These are phyloP conservation scores for Paralvinella palmiformis DNA, from an alignment of 1,140 invertebrate genomes.

Conservation along the genomic window DNA sequence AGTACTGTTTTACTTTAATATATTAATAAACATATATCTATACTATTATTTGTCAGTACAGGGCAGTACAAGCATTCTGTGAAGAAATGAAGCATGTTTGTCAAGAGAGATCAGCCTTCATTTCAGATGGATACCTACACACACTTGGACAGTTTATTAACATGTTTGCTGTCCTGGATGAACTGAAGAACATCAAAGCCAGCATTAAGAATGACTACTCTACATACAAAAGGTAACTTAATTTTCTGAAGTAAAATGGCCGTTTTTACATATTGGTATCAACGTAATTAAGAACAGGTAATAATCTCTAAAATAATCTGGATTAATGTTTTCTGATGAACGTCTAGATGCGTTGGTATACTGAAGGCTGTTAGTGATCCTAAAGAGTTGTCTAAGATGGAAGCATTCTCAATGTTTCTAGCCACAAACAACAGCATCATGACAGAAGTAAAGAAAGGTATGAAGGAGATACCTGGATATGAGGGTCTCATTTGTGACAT, in stretches of 20 bases:
- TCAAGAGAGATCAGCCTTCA: slow-evolving; percentile 96
- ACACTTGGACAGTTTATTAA: slow-evolving; percentile 98
- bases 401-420: slow-evolving; percentile 90
- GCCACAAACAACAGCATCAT: slow-evolving; percentile 98
- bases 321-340: neutral
- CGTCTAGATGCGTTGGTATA: neutral
- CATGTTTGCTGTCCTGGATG: slow-evolving; percentile 99
- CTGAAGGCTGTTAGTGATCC: neutral
- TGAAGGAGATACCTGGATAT: slow-evolving; percentile 57
- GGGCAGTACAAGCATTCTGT: slow-evolving; percentile 93
- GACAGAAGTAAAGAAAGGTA: slow-evolving; percentile 48
- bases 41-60: slow-evolving; percentile 61
- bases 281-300: neutral
- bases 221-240: slow-evolving; percentile 80
- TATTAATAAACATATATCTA: neutral
- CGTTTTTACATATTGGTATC: neutral
- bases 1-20: no score
- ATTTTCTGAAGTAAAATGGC: neutral
- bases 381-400: neutral
- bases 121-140: slow-evolving; percentile 94
- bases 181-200: slow-evolving; percentile 99
- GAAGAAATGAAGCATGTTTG: slow-evolving; percentile 91
- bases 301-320: neutral
- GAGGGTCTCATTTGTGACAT: slow-evolving; percentile 95
- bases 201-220: slow-evolving; percentile 99